Conservation (phyloP, 2,797 vertebrate species). For the Microctenopoma lineatum region DNA sequence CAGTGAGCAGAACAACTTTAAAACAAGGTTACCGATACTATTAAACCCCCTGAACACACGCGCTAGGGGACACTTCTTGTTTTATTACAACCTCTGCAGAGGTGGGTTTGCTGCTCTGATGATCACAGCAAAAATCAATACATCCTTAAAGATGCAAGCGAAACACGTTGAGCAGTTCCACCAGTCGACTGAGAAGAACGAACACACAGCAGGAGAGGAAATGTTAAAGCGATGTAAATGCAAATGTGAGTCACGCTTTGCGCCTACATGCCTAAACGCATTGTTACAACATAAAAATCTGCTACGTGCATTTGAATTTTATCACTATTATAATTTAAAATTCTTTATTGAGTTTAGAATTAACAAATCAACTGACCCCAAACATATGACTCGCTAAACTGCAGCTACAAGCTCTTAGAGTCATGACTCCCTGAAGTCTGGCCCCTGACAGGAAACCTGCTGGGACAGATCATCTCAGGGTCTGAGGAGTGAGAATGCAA, state of each 20-base stretch:
- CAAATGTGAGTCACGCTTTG: background rate
- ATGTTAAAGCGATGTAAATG: slow-evolving; percentile 1
- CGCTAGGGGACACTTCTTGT: slow-evolving; percentile 19
- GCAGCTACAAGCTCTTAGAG: slow-evolving; percentile 14
- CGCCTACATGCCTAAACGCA: background rate
- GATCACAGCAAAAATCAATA: slow-evolving; percentile 55
- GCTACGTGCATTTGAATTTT: too few relatives aligned
- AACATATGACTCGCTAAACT: background rate
- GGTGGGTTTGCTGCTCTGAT: slow-evolving; percentile 34
- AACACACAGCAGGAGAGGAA: slow-evolving; percentile 12
- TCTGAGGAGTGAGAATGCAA: slow-evolving; percentile 15
- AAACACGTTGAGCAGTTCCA: background rate
- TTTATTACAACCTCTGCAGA: slow-evolving; percentile 34
- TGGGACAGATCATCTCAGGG: slow-evolving; percentile 20
- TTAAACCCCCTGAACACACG: slow-evolving; percentile 10
- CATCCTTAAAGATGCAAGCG: slow-evolving; percentile 23
- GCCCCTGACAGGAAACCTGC: slow-evolving; percentile 50
- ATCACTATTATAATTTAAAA: too few relatives aligned
- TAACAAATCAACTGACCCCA: background rate
- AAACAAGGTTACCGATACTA: background rate
- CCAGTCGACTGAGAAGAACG: background rate
- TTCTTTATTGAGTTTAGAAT: too few relatives aligned
- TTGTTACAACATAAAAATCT: background rate
- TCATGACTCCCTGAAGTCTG: slow-evolving; percentile 17
- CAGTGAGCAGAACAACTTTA: background rate